These are phyloP conservation scores for Hafferia zeledoni DNA, from an alignment of 2,797 vertebrate genomes.

Conservation along the genomic window DNA sequence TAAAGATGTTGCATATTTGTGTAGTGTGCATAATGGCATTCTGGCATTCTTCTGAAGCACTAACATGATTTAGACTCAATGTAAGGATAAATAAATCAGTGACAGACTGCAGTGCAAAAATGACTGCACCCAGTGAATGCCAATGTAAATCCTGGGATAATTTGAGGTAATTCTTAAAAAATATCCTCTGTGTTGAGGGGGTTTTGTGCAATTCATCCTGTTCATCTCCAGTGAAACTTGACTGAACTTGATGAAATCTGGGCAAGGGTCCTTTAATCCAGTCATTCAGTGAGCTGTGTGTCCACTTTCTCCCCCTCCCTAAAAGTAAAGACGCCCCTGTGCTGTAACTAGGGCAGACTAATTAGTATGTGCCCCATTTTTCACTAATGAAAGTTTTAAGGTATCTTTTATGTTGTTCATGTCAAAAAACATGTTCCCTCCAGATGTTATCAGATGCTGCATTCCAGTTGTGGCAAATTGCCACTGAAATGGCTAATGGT, in stretches of 20 bases:
- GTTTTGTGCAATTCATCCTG: not conserved
- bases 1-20: not conserved
- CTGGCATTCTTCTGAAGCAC: not conserved
- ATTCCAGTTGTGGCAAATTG: not conserved
- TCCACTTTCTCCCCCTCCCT: rapidly evolving
- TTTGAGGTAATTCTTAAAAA: not conserved
- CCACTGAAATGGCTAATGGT: not conserved
- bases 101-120: not conserved
- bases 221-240: not conserved
- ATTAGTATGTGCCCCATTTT: not conserved
- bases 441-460: not conserved
- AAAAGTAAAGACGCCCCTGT: not conserved
- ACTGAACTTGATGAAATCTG: not conserved
- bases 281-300: not conserved
- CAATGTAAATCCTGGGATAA: not conserved
- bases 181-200: not conserved
- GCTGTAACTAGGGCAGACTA: not conserved
- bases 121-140: not conserved
- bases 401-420: not conserved
- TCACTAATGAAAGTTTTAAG: not conserved
- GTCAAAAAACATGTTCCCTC: not conserved
- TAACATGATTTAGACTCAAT: not conserved
- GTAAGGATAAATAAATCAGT: not conserved
- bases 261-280: not conserved
- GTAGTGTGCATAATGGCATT: not conserved